These are phyloP conservation scores for Cordylochernes scorpioides DNA, from an alignment of 2,888 invertebrate species.

Conservation along the genomic window DNA sequence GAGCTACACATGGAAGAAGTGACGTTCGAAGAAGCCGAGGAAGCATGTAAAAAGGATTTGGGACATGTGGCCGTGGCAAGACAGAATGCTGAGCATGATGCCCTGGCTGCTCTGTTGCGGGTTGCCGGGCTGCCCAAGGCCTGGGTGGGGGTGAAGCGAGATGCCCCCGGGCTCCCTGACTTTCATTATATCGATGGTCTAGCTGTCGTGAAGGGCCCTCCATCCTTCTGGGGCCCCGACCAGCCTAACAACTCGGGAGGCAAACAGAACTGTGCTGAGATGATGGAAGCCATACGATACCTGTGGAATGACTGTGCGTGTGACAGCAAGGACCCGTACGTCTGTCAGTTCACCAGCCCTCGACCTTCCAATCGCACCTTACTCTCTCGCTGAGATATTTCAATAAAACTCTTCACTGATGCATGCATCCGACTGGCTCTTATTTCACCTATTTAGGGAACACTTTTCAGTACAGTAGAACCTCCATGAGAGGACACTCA, in stretches of 20 bases:
- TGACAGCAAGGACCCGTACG: conserved; percentile 7
- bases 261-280: conserved; percentile 12
- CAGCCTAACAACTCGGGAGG: conserved; percentile 13
- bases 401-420: no score
- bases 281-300: conserved; percentile 11
- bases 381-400: no score
- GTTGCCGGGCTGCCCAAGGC: not conserved
- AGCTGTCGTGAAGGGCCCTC: conserved; percentile 3
- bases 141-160: conserved; percentile 1
- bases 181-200: conserved; percentile 6
- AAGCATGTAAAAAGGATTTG: conserved; percentile 6
- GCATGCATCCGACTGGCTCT: no score
- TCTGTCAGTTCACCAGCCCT: conserved; percentile 8
- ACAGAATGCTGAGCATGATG: conserved; percentile 6
- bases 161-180: no score
- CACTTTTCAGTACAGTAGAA: no score
- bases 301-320: conserved; percentile 13
- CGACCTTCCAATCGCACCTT: no score
- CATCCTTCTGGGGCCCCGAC: conserved; percentile 10
- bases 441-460: no score
- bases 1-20: no score
- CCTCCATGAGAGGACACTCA: no score
- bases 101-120: conserved; percentile 1
- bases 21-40: conserved; percentile 10
- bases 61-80: conserved; percentile 11